A percentile compares a stretch with the other conserved stretches of the same genome.
Evolutionary conservation across 2,888 invertebrate genomes (phyloP).

Genomic region (Trissolcus brochymenae): DNA sequence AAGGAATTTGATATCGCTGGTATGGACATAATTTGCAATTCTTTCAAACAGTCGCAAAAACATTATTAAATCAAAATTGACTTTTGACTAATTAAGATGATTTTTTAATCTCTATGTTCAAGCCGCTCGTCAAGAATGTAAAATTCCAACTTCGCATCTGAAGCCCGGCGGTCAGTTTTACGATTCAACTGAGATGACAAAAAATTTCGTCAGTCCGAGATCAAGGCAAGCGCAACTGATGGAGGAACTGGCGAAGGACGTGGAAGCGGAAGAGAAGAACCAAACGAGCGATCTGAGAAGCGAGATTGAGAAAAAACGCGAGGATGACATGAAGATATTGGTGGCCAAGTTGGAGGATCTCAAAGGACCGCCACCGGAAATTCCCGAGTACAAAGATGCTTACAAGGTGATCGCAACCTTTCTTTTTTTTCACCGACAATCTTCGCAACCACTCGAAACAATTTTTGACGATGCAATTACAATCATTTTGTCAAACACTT

Average conservation of each 20-base stretch:
- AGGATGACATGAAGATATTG: constrained; percentile 68
- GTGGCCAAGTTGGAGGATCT: constrained; percentile 70
- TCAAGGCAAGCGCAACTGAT: constrained; percentile 57
- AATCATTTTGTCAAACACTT: not conserved
- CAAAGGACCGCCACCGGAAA: constrained; percentile 68
- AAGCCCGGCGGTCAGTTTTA: constrained; percentile 63
- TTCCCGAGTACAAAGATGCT: constrained; percentile 73
- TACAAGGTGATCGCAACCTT: constrained; percentile 65
- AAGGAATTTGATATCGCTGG: constrained; percentile 63
- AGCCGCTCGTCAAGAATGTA: constrained; percentile 64
- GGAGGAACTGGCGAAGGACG: constrained; percentile 59
- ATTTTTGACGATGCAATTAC: not conserved
- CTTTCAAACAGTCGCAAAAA: not conserved
- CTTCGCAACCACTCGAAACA: too few species aligned
- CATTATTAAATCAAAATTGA: not conserved
- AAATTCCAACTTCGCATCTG: constrained; percentile 66
- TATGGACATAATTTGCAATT: constrained; percentile 35
- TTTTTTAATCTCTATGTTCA: constrained; percentile 9
- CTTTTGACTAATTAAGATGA: not conserved
- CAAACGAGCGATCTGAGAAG: constrained; percentile 46
- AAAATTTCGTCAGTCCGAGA: constrained; percentile 59
- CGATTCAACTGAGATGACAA: constrained; percentile 58
- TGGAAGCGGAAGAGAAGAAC: constrained; percentile 57
- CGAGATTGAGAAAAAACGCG: constrained; percentile 59
- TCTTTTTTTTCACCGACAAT: not conserved